Base-by-base conservation (phyloP, 2,797 vertebrate genomes). In the Onychomys leucogaster region DNA sequence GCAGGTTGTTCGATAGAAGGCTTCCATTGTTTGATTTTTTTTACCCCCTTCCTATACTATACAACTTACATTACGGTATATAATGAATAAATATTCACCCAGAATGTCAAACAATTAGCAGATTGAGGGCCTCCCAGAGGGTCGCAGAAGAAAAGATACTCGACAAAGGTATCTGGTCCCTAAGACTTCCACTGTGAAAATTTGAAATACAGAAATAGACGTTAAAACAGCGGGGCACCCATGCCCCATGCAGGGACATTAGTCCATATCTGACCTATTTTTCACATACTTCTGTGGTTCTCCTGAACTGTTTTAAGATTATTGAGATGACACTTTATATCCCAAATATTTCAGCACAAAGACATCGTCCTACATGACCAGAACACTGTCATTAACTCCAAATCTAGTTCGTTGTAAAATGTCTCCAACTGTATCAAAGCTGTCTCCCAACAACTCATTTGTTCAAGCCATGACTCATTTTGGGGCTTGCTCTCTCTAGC, bases 371-470 rank as follows among this genome's bases (percentile, higher is more conserved):
- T 27, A 23, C 71, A 43, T 2, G 23, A 75, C 37, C 37, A 75
- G 5, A 27, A 27, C 23, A 43, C 19, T 21, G 37, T 75, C 73
- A 14, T 43, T 43, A 88, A 29, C 43, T 69, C 85, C 78, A 86
- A 91, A 82, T 77, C 55, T 9, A 41, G 52, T n/a, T 61, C 21
- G 83, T 59, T 57, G 80, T 89, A 85, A 94, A 43, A 81, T 77
- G 88, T 96, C 82, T 90, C 83, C 34, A 55, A 1, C 69, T 94
- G 63, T 75, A 52, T 17, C 43, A 55, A 46, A 63, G 14, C n/a
- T 81, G 49, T 81, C 76, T 96, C 91, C 91, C 94, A 76, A 85
- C 17, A 90, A 34, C 19, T 65, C 21, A 10, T 63, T 14, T 59
- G 2, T 81, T 95, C 81, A 95, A 92, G 84, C 27, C 25, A 90